Evolutionary conservation across 2,797 vertebrate species (phyloP), one percentile per base, ranked within the genome.

Genomic region (Bradypus variegatus): DNA sequence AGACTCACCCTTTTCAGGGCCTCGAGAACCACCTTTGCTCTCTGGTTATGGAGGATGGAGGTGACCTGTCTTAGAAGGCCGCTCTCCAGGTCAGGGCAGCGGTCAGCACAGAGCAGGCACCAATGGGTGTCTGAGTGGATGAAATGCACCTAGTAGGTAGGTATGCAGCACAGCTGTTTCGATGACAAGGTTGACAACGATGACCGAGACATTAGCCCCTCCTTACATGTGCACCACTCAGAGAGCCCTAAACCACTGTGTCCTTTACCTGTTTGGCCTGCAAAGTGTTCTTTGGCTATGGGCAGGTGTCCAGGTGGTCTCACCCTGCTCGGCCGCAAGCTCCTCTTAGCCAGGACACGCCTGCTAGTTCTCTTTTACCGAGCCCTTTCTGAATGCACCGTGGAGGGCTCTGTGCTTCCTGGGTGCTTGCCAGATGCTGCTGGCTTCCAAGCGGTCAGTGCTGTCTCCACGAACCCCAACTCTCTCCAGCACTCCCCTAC

Each of bases 161-260:
- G 83, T 65, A 31, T 45, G 60, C n/a, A 45, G 8, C 12, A 19
- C 2, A 31, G 72, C 58, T 36, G 27, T 27, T 45, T 31, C 38
- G 0, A 1, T 21, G 60, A 89, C 25, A n/a, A 6, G 1, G 2
- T 9, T 10, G 72, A 65, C 4, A 3, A 65, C 0, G 1, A 62
- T 10, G 27, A 45, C 3, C 41, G 12, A 2, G 60, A 29, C 23
- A 25, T 48, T 48, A 67, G 16, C 48, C 38, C 27, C 2, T 31
- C 27, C 45, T 45, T 31, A 67, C 15, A 3, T 2, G 25, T 6
- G 11, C 1, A 50, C 4, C 5, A 29, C 67, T 33, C 85, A 9
- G 84, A 41, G 65, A 72, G 7, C 50, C 72, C 14, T 4, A 18
- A 75, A 55, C 45, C 53, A 41, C 50, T 23, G 1, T 55, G 15